Evolutionary conservation across 2,113 vertebrate genomes (phyloP).

Genomic region (Gymnorhina tibicen): DNA sequence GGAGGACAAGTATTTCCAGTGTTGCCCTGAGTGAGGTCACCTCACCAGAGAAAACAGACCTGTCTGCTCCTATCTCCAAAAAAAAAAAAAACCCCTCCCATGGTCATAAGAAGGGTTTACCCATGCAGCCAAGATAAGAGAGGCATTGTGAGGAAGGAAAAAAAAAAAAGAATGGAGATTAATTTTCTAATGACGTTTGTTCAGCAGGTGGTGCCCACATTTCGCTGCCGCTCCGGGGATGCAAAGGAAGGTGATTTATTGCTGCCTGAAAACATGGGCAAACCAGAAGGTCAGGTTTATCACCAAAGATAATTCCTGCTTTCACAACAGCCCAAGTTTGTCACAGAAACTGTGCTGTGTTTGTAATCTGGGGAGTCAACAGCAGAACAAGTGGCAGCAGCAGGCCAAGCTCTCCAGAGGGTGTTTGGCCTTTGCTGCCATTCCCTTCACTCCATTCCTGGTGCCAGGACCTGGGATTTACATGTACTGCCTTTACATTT

Average conservation of each 20-base stretch:
- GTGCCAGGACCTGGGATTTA: neutral
- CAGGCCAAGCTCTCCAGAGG: neutral
- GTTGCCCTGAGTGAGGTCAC: neutral
- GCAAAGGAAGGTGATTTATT: neutral
- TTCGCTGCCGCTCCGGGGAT: neutral
- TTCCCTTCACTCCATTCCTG: neutral
- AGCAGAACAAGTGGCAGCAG: neutral
- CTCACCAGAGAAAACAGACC: neutral
- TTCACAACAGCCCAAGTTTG: neutral
- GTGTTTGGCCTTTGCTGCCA: neutral
- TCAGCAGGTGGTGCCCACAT: neutral
- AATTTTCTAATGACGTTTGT: neutral
- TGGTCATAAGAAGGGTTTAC: neutral
- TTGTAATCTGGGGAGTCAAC: neutral
- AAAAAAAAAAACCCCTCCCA: neutral
- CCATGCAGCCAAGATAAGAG: neutral
- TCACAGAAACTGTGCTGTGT: neutral
- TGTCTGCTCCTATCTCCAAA: neutral
- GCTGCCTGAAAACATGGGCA: neutral
- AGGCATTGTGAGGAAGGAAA: neutral
- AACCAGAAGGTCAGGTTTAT: neutral
- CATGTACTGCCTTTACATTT: neutral
- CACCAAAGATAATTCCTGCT: neutral
- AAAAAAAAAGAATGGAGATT: neutral
- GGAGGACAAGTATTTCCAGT: neutral